Base-by-base conservation (phyloP, 2,888 invertebrate species). In the Orthonychiurus folsomi region DNA sequence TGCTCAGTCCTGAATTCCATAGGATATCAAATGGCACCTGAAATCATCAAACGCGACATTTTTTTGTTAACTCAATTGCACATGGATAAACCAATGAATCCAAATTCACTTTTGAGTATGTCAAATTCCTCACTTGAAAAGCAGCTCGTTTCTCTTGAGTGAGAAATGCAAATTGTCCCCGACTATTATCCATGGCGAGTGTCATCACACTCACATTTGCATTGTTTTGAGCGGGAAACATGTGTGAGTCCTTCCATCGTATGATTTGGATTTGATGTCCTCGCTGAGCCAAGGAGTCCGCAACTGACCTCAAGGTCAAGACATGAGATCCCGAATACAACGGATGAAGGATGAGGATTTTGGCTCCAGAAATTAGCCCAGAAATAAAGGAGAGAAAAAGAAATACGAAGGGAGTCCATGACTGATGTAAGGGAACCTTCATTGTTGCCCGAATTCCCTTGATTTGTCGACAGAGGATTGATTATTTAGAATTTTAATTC, bases 261-360 rank as follows among this genome's bases (percentile, higher is more conserved):
- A 74, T 66, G 53, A 73, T 68, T 55, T 73, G 73, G 50, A 75
- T 71, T 61, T 73, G 70, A 65, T 75, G 75, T 27, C 74, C 74
- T 24, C 72, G 64, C 23, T 63, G 62, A 28, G 72, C 72, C 60
- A 75, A 63, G 18, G 71, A 73, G 53, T 69, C 71, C 21, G 73
- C 72, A 1, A 75, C 73, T n/a, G 71, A 61, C 62, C 74, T 65
- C 55, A 75, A 63, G 3, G 74, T 73, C 21, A 74, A 62, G 21
- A 74, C 74, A 65, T 75, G 75, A 48, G 74, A 74, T 21, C 73
- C 73, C 15, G 74, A 71, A 63, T 74, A 73, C 62, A 75, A 70
- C 5, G 75, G 75, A 66, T 75, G 75, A 47, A 75, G 64, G 50
- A 75, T 73, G 24, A 75, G 63, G 23, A 75, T 72, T 47, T 74